Evolutionary conservation across 2,113 vertebrate species (phyloP).

Genomic region (Otis tarda): DNA sequence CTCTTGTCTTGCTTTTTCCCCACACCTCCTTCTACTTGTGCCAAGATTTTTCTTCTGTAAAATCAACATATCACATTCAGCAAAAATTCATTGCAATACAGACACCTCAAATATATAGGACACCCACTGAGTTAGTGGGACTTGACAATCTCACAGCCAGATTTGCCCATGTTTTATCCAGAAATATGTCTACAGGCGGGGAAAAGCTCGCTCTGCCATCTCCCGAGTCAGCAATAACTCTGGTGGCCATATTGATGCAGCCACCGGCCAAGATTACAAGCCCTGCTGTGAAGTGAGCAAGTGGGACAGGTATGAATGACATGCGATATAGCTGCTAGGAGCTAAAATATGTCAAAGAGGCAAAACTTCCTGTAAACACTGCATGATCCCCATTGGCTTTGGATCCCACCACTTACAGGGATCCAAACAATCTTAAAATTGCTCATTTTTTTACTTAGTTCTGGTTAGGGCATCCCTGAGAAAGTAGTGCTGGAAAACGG

Average conservation of each 20-base stretch:
- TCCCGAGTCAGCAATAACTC: neutral
- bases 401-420: neutral
- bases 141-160: neutral
- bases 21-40: neutral
- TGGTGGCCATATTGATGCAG: rapidly evolving
- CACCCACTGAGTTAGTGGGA: neutral
- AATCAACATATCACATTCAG: neutral
- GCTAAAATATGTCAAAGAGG: neutral
- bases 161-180: neutral
- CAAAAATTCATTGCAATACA: neutral
- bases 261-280: neutral
- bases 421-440: neutral
- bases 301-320: neutral
- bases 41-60: neutral
- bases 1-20: neutral
- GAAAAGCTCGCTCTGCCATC: neutral
- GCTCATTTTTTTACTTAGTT: neutral
- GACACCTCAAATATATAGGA: neutral
- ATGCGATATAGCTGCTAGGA: neutral
- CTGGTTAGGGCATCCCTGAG: neutral
- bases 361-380: neutral
- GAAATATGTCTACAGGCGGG: neutral
- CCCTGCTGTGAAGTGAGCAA: neutral
- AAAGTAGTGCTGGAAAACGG: neutral
- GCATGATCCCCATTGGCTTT: neutral